A percentile compares a stretch with the other conserved stretches of the same genome.
phyloP scores from a whole-genome alignment of 2,888 invertebrate species.

The Mythimna albipuncta region DNA sequence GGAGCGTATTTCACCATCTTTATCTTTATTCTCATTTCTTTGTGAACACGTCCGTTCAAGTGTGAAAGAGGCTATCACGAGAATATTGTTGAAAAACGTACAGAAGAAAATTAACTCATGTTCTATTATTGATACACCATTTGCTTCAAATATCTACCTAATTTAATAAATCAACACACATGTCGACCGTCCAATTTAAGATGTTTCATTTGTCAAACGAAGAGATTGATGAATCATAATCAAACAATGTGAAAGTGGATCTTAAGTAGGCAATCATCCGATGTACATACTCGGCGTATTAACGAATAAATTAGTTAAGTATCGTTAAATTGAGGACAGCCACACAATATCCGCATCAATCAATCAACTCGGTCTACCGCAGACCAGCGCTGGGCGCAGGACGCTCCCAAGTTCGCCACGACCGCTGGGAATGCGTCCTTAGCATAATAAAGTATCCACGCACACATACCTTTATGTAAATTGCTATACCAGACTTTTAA shows the following conservation, averaged over 20 bases:
- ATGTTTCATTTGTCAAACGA: slow-evolving; percentile 24
- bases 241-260: slow-evolving; percentile 48
- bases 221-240: slow-evolving; percentile 40
- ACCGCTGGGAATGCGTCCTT: neutral
- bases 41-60: slow-evolving; percentile 2
- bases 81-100: slow-evolving; percentile 1
- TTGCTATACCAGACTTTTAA: neutral
- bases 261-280: slow-evolving; percentile 14
- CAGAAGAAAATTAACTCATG: neutral
- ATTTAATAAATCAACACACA: slow-evolving; percentile 11
- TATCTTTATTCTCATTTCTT: slow-evolving; percentile 26
- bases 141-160: neutral
- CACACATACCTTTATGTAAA: neutral
- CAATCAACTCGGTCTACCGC: slow-evolving; percentile 24
- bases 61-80: slow-evolving; percentile 3
- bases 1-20: slow-evolving; percentile 12
- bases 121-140: neutral
- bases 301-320: slow-evolving; percentile 41
- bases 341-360: slow-evolving; percentile 43
- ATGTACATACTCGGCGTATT: slow-evolving; percentile 22
- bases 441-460: slow-evolving; percentile 3
- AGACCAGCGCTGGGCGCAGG: slow-evolving; percentile 18
- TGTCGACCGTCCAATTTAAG: slow-evolving; percentile 1
- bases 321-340: slow-evolving; percentile 35
- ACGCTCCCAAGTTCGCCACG: slow-evolving; percentile 1